Evolutionary conservation across 2,797 vertebrate species (phyloP).

Genomic region (Parotocinclus haroldoi): DNA sequence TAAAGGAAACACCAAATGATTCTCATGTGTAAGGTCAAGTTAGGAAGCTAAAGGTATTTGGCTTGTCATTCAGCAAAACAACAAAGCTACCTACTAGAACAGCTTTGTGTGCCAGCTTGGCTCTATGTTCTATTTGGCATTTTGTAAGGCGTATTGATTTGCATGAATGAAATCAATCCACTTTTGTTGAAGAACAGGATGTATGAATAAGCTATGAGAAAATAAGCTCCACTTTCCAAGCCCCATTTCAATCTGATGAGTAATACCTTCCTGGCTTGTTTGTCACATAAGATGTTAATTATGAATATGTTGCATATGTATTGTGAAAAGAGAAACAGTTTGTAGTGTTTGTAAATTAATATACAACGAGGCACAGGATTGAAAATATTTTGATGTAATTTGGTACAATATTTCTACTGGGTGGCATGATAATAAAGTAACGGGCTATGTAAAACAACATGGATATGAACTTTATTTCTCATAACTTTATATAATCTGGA

Average conservation of each 20-base stretch:
- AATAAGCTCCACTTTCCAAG: conserved; percentile 8
- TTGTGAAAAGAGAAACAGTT: not conserved
- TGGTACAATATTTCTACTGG: too few species aligned
- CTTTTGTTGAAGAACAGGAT: not conserved
- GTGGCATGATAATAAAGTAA: too few species aligned
- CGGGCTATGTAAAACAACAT: too few species aligned
- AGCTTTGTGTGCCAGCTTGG: not conserved
- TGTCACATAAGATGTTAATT: not conserved
- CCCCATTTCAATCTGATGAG: not conserved
- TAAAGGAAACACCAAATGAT: too few species aligned
- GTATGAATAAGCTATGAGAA: not conserved
- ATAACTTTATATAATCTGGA: too few species aligned
- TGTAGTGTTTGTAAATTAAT: not conserved
- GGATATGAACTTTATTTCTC: too few species aligned
- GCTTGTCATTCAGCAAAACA: too few species aligned
- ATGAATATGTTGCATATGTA: not conserved
- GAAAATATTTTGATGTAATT: too few species aligned
- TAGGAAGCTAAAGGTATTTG: too few species aligned
- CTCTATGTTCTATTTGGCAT: not conserved
- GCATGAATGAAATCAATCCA: conserved; percentile 2
- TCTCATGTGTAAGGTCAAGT: too few species aligned
- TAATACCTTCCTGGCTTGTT: not conserved
- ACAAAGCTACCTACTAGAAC: too few species aligned
- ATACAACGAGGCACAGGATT: too few species aligned
- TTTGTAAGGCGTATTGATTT: not conserved